Conservation (phyloP, 2,888 invertebrate genomes). For the Mesodorylaimus sp. region DNA sequence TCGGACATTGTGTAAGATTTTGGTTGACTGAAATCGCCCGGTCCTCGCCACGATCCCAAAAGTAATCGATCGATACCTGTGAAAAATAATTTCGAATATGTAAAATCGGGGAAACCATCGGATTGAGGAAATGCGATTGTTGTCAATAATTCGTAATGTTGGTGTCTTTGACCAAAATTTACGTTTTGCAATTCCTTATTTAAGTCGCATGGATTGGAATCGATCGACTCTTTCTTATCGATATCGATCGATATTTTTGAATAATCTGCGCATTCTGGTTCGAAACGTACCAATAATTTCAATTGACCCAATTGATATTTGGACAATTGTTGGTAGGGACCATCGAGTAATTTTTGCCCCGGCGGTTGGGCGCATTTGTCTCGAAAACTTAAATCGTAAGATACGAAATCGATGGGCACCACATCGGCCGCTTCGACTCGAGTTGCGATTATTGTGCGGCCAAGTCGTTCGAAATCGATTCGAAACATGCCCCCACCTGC, state of each 20-base stretch:
- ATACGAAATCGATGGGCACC: conserved; percentile 23
- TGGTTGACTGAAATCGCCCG: conserved; percentile 23
- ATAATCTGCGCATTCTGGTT: conserved; percentile 27
- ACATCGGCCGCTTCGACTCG: conserved; percentile 27
- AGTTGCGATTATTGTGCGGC: conserved; percentile 24
- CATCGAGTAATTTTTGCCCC: conserved; percentile 21
- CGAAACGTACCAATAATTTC: conserved; percentile 25
- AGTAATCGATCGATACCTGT: not conserved
- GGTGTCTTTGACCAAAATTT: no score
- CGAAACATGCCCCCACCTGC: conserved; percentile 29
- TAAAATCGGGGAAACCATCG: no score
- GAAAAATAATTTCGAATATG: no score
- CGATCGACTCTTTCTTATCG: not conserved
- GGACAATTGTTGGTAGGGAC: conserved; percentile 14
- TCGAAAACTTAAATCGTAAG: conserved; percentile 23
- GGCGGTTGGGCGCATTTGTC: conserved; percentile 19
- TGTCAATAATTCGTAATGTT: not conserved
- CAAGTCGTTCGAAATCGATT: conserved; percentile 28
- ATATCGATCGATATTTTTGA: conserved; percentile 11
- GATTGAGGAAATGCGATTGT: not conserved
- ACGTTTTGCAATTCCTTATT: no score
- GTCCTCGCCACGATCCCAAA: not conserved
- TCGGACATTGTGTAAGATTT: conserved; percentile 22
- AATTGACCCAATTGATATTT: conserved; percentile 25
- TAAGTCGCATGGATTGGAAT: no score